Percentiles rank a stretch among this genome's conserved stretches.
phyloP scores from a whole-genome alignment of 2,113 vertebrate species.

The Ascaphus truei region DNA sequence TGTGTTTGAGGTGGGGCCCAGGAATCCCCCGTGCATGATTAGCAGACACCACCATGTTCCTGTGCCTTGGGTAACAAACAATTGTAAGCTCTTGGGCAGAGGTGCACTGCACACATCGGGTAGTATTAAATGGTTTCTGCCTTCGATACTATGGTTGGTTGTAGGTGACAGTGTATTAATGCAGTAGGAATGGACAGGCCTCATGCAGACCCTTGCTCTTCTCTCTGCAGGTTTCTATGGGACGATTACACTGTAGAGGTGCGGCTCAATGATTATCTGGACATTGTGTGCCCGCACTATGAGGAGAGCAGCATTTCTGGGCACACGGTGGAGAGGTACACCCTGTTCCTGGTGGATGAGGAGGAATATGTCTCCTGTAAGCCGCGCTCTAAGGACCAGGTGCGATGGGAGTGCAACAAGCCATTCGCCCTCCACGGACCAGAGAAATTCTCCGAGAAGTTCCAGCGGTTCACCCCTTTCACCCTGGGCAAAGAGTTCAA shows the following conservation, averaged over 20 bases:
- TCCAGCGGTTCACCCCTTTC: slow-evolving; percentile 92
- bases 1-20: too few species aligned
- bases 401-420: slow-evolving; percentile 87
- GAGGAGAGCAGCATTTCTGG: slow-evolving; percentile 61
- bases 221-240: slow-evolving; percentile 64
- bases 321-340: slow-evolving; percentile 78
- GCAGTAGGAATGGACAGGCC: too few species aligned
- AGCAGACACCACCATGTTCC: too few species aligned
- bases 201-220: background rate
- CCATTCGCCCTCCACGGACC: slow-evolving; percentile 81
- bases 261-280: slow-evolving; percentile 85
- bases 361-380: slow-evolving; percentile 80
- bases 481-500: slow-evolving; percentile 89
- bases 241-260: slow-evolving; percentile 78
- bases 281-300: slow-evolving; percentile 92
- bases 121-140: too few species aligned
- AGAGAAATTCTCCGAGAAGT: slow-evolving; percentile 89
- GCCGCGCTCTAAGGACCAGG: slow-evolving; percentile 80
- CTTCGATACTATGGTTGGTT: too few species aligned
- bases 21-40: too few species aligned
- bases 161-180: too few species aligned
- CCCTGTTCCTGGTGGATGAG: slow-evolving; percentile 84
- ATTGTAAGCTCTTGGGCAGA: too few species aligned
- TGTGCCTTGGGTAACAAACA: too few species aligned
- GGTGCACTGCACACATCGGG: too few species aligned